Percentiles rank a stretch among this genome's conserved stretches.
Evolutionary conservation across 2,888 invertebrate species (phyloP).

Genomic region (Azorinus chamasolen): DNA sequence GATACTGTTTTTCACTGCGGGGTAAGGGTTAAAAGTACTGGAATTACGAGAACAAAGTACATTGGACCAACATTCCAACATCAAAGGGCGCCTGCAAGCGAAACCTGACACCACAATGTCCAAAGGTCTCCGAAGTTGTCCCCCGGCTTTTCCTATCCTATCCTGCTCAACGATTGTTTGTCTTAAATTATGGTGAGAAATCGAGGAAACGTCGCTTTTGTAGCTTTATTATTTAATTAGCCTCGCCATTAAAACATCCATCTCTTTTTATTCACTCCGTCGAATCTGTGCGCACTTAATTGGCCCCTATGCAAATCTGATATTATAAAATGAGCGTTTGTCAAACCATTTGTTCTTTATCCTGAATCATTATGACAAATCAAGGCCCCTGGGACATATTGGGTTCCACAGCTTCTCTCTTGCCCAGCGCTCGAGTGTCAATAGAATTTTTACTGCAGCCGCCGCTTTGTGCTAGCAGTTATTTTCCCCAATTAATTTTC

Average conservation of each 20-base stretch:
- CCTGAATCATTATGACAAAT: constrained; percentile 60
- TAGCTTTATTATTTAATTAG: constrained; percentile 67
- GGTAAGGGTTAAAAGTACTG: no score
- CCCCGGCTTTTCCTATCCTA: no score
- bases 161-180: constrained; percentile 32
- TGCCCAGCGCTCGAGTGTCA: constrained; percentile 21
- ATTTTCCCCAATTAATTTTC: constrained; percentile 64
- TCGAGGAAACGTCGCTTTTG: constrained; percentile 63
- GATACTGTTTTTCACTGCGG: no score
- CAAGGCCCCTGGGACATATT: constrained; percentile 37
- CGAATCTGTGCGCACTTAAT: constrained; percentile 59
- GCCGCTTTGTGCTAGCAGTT: constrained; percentile 49
- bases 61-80: no score
- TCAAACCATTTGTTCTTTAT: constrained; percentile 66
- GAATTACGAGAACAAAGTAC: no score
- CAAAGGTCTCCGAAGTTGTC: no score
- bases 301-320: constrained; percentile 64
- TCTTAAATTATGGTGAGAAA: constrained; percentile 53
- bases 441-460: constrained; percentile 32
- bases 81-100: no score
- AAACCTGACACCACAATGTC: no score
- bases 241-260: constrained; percentile 55
- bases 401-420: constrained; percentile 34
- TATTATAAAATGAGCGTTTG: constrained; percentile 65
- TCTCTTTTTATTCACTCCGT: constrained; percentile 33